Conservation (phyloP, 2,888 invertebrate genomes). For the Tenthredo mesomela region DNA sequence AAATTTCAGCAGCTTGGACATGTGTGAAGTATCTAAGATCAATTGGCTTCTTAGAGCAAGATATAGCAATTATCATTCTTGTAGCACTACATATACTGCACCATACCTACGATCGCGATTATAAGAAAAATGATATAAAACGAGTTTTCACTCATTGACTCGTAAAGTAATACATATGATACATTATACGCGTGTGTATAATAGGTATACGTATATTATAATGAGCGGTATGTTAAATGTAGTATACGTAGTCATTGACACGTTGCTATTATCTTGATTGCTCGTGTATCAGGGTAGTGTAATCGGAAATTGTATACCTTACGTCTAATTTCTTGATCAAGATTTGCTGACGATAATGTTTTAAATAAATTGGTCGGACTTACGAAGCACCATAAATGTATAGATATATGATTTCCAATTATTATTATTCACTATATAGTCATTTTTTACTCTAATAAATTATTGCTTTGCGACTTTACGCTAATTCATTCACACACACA, state of each 20-base stretch:
- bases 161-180: conserved; percentile 12
- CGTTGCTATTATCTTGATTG: conserved; percentile 37
- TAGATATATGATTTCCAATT: background rate
- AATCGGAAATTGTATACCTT: conserved; percentile 24
- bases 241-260: conserved; percentile 19
- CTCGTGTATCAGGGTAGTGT: conserved; percentile 18
- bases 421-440: background rate
- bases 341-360: conserved; percentile 3
- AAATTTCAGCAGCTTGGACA: background rate
- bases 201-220: background rate
- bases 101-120: background rate
- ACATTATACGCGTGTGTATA: background rate
- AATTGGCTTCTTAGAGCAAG: background rate
- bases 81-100: background rate
- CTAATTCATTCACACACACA: background rate
- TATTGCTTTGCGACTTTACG: background rate
- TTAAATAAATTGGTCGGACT: background rate
- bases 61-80: background rate
- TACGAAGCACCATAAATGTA: background rate
- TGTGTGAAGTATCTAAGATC: background rate
- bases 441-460: background rate
- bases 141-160: conserved; percentile 14
- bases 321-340: conserved; percentile 17
- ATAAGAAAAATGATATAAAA: background rate
- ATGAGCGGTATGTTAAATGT: conserved; percentile 4